Evolutionary conservation across 2,888 invertebrate species (phyloP), one percentile per base, ranked within the genome.

Genomic region (Apamea crenata): DNA sequence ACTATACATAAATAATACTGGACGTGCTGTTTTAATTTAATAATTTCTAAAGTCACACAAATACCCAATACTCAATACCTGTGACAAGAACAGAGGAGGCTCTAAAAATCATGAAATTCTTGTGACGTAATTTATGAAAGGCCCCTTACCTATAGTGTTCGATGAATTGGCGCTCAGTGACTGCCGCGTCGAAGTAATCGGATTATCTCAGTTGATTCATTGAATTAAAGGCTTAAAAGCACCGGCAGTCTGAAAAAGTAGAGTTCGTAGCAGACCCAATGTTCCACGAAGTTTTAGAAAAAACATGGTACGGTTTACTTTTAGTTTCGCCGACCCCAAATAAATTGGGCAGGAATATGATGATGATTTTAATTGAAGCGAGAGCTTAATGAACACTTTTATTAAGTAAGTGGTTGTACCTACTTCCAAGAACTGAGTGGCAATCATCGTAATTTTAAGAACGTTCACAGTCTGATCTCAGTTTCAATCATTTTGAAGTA

Each of bases 121-220:
- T 67, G 40, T 44, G 40, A 67, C 18, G n/a, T n/a, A 67, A 40
- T 67, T 40, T 67, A 40, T 67, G 5, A 18, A 40, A 16, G 40
- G n/a, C 44, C 40, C 40, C 8, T 40, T 40, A n/a, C n/a, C n/a
- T n/a, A 40, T 2, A 44, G 1, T 25, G 40, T 68, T 59, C 59
- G 47, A 53, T 65, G 68, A 75, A 44, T 79, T 63, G 47, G 36
- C n/a, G 72, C 69, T 75, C 63, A 56, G 25, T n/a, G 56, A n/a
- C 25, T 32, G 21, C 67, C 59, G 29, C 16, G 36, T 59, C n/a
- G 50, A 14, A 10, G 25, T 78, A 71, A 78, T 74, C 61, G 47
- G 69, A 75, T 78, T 74, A 47, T 40, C n/a, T 25, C 63, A 65
- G 56, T 82, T 82, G 50, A 50, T 50, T 44, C 67, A 61, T 53